phyloP scores from a whole-genome alignment of 2,797 vertebrate species.

The Mastacembelus armatus region DNA sequence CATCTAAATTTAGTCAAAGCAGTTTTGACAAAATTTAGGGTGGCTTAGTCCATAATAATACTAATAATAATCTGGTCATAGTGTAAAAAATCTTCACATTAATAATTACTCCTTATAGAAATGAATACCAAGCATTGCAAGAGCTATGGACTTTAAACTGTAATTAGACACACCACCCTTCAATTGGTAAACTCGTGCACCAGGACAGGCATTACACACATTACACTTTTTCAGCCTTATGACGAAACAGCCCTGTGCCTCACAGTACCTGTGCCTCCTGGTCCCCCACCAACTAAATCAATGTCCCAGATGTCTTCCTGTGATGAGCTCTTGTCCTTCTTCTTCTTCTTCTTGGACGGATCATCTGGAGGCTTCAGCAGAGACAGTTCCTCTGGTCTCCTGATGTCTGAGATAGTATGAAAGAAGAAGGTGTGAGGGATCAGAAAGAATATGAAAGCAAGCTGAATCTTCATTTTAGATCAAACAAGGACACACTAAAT shows the following conservation, averaged over 20 bases:
- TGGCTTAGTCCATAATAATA: no score
- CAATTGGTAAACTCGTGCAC: no score
- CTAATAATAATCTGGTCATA: no score
- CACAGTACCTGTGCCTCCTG: constrained; percentile 80
- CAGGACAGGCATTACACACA: no score
- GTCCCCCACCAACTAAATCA: constrained; percentile 81
- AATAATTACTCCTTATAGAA: no score
- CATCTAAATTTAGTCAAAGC: no score
- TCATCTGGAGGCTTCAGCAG: constrained; percentile 89
- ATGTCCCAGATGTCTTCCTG: constrained; percentile 91
- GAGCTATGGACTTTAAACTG: no score
- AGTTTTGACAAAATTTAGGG: no score
- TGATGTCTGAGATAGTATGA: constrained; percentile 85
- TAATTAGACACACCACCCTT: no score
- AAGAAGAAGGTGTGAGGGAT: background rate
- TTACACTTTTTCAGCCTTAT: background rate
- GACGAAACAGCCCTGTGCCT: background rate
- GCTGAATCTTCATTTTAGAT: constrained; percentile 1
- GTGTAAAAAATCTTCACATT: no score
- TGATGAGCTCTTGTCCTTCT: constrained; percentile 89
- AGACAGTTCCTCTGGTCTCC: constrained; percentile 94
- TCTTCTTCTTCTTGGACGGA: constrained; percentile 92
- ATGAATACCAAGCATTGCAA: no score
- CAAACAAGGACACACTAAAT: background rate
- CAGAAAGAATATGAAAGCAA: background rate